These are phyloP conservation scores for Notechis scutatus DNA, from an alignment of 2,113 vertebrate species.

Conservation along the genomic window DNA sequence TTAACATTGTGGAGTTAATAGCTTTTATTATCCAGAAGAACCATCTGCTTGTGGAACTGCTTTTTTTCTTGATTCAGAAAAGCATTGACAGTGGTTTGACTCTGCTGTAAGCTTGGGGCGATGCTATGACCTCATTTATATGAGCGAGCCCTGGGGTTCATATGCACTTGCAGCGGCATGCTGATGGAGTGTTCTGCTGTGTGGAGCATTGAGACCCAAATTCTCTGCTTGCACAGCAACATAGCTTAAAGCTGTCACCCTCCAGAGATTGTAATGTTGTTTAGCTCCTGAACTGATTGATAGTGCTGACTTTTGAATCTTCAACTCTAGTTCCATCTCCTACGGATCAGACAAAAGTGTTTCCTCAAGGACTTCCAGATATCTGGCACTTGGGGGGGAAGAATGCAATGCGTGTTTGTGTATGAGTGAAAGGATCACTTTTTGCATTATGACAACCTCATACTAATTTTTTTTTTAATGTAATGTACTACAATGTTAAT, in stretches of 20 bases:
- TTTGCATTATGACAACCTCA: background rate
- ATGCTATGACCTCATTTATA: constrained; percentile 43
- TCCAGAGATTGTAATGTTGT: background rate
- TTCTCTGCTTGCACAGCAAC: background rate
- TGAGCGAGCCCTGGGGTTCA: constrained; percentile 1
- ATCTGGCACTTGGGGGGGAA: background rate
- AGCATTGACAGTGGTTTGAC: constrained; percentile 40
- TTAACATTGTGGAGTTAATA: constrained; percentile 28
- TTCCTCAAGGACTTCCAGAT: constrained; percentile 21
- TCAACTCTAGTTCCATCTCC: rapidly evolving
- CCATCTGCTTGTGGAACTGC: constrained; percentile 42
- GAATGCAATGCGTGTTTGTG: background rate
- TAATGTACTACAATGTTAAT: background rate
- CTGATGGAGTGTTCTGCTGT: constrained; percentile 22
- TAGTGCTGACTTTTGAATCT: constrained; percentile 18
- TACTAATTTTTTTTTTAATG: constrained; percentile 26
- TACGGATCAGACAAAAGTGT: background rate
- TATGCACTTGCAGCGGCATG: background rate
- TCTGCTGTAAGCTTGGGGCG: constrained; percentile 38
- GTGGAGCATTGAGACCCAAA: constrained; percentile 23
- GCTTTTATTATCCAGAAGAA: constrained; percentile 26
- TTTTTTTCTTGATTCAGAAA: constrained; percentile 47
- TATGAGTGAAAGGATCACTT: background rate
- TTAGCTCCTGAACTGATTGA: constrained; percentile 7
- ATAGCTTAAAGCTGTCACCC: background rate